Conservation (phyloP, 2,888 invertebrate genomes). For the Nyleta sp. region DNA sequence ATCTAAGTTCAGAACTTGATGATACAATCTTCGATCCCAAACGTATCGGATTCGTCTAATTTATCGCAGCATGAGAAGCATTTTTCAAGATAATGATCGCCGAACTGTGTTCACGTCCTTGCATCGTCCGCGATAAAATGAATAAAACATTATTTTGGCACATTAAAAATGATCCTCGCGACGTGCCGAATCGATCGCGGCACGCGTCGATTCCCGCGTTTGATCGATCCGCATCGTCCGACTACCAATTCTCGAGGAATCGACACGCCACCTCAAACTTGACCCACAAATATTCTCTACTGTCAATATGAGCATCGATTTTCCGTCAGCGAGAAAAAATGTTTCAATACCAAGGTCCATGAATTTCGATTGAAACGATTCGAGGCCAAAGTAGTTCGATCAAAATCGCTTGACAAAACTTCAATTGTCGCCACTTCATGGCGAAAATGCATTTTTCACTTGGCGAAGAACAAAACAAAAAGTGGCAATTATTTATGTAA, state of each 20-base stretch:
- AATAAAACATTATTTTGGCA: no score
- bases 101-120: conserved; percentile 3
- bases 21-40: no score
- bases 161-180: conserved; percentile 6
- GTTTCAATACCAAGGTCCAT: conserved; percentile 49
- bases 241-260: conserved; percentile 39
- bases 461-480: no score
- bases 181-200: conserved; percentile 1
- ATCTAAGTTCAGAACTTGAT: no score
- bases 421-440: no score
- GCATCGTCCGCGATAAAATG: conserved; percentile 12
- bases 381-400: conserved; percentile 24
- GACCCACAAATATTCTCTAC: conserved; percentile 49
- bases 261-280: conserved; percentile 46
- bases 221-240: conserved; percentile 21
- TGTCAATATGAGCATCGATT: conserved; percentile 52
- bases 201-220: neutral
- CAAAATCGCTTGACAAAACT: conserved; percentile 11
- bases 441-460: no score
- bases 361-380: conserved; percentile 42
- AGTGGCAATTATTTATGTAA: no score
- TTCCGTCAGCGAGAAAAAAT: conserved; percentile 38
- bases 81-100: conserved; percentile 14
- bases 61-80: neutral
- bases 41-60: conserved; percentile 16